Base-by-base conservation (phyloP, 2,888 invertebrate genomes). In the Dione vanillae region DNA sequence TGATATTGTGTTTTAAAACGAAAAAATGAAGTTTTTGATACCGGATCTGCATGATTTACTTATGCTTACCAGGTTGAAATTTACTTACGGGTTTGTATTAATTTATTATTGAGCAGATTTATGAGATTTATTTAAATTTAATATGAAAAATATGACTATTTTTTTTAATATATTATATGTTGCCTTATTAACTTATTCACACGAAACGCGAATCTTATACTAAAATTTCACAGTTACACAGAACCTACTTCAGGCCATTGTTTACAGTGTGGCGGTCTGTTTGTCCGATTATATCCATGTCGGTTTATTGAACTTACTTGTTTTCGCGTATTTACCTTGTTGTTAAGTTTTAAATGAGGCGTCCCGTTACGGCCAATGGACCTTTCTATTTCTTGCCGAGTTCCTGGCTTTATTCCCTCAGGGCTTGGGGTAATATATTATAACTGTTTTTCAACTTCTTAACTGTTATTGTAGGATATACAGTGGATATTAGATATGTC, bases 1-100 rank as follows among this genome's bases (percentile, higher is more conserved):
- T 61, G 20, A 66, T 70, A 66, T 64, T 43, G 20, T 40, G 59
- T 41, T 59, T 69, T 68, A 54, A 71, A 67, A 74, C 76, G 73
- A 85, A n/a, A 72, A 56, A 76, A 89, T 90, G 89, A 87, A 85
- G 79, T 83, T 87, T 71, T 79, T 76, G 74, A 75, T 85, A 70
- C 79, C 81, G 14, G 80, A 77, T 70, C 78, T 85, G 45, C 79
- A 78, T 52, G 79, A 83, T 20, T 75, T 68, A 51, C 77, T 75
- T 68, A 80, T 84, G 82, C 78, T 88, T 68, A 81, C 77, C 73
- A 83, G 81, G 68, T 67, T 87, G 16, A 82, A 80, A 64, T 77
- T 82, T 64, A 81, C 82, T 67, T 80, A 86, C 69, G 82, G 85
- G 88, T 87, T 75, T 65, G 83, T 79, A 65, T 54, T 43, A 1